phyloP scores from a whole-genome alignment of 2,888 invertebrate species.

The Lathronympha strigana region DNA sequence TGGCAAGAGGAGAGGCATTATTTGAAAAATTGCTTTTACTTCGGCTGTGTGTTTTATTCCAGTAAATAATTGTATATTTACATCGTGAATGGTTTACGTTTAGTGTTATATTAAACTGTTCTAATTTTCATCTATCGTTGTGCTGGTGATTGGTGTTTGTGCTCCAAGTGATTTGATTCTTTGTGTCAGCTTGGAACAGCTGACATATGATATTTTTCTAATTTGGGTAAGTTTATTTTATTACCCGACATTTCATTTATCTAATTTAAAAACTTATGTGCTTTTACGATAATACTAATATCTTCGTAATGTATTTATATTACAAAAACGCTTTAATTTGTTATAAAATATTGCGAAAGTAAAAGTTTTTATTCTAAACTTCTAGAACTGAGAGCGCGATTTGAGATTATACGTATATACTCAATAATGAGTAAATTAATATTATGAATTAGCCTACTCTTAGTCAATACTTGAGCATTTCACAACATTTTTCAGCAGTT shows the following conservation, averaged over 20 bases:
- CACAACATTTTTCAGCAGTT: too few relatives aligned
- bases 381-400: too few relatives aligned
- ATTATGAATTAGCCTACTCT: too few relatives aligned
- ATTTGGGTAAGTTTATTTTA: slow-evolving; percentile 28
- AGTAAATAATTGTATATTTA: slow-evolving; percentile 28
- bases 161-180: slow-evolving; percentile 11
- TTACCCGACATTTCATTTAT: slow-evolving; percentile 19
- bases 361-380: too few relatives aligned
- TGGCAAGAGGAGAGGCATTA: slow-evolving; percentile 35
- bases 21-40: slow-evolving; percentile 41
- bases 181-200: slow-evolving; percentile 12
- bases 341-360: too few relatives aligned
- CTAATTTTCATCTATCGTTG: not conserved
- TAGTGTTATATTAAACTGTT: slow-evolving; percentile 10
- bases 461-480: too few relatives aligned
- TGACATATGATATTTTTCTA: slow-evolving; percentile 26
- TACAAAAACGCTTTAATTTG: too few relatives aligned
- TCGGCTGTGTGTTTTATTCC: slow-evolving; percentile 36
- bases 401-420: too few relatives aligned
- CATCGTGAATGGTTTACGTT: slow-evolving; percentile 18
- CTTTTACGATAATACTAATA: not conserved
- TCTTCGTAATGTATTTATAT: too few relatives aligned
- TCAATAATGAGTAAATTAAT: too few relatives aligned
- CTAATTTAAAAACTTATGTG: not conserved
- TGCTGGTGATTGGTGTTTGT: slow-evolving; percentile 25